Evolutionary conservation across 2,888 invertebrate species (phyloP).

Genomic region (Rhamnusium bicolor): DNA sequence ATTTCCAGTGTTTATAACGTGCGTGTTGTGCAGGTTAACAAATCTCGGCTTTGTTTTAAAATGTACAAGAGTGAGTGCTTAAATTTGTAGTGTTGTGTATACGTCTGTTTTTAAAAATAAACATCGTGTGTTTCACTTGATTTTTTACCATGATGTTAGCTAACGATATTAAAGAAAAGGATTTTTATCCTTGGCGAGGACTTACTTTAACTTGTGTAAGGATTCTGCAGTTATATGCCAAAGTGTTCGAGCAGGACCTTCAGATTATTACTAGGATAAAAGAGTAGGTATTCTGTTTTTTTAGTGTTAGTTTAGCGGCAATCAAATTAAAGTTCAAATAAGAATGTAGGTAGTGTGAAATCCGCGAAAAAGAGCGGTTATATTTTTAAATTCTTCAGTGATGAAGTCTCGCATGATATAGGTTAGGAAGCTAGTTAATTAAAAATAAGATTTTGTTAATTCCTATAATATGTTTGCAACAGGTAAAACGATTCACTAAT

Average conservation of each 20-base stretch:
- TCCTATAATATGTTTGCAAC: too few relatives aligned
- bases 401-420: not conserved
- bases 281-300: slow-evolving; percentile 43
- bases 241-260: slow-evolving; percentile 82
- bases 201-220: slow-evolving; percentile 87
- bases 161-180: slow-evolving; percentile 57
- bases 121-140: not conserved
- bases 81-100: slow-evolving; percentile 19
- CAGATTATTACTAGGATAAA: slow-evolving; percentile 42
- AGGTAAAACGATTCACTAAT: too few relatives aligned
- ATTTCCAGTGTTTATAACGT: slow-evolving; percentile 1
- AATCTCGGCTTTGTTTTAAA: not conserved
- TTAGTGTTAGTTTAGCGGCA: not conserved
- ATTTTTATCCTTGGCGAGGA: slow-evolving; percentile 81
- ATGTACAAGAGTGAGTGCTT: not conserved
- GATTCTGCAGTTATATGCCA: slow-evolving; percentile 89
- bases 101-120: not conserved
- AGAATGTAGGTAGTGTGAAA: not conserved
- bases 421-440: too few relatives aligned
- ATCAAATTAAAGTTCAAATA: slow-evolving; percentile 1
- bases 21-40: slow-evolving; percentile 5
- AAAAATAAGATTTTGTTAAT: too few relatives aligned
- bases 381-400: slow-evolving; percentile 11
- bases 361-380: not conserved
- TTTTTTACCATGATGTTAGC: slow-evolving; percentile 58